These are phyloP conservation scores for Narcine bancroftii DNA, from an alignment of 2,113 vertebrate genomes.

Conservation along the genomic window DNA sequence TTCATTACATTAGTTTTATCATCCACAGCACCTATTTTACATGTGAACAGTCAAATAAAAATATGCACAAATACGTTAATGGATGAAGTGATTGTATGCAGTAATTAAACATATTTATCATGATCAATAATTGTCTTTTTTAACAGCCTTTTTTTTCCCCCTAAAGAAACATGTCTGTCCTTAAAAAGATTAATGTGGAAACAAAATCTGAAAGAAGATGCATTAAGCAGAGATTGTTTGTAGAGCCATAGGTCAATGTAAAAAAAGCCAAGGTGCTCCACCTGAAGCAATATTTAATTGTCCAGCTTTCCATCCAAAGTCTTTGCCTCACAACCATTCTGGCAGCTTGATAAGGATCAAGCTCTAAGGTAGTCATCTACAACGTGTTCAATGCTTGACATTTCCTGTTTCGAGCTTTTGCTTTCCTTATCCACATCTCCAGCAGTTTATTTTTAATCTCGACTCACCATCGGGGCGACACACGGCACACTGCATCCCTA, in stretches of 20 bases:
- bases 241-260: slow-evolving; percentile 27
- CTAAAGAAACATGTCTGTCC: background rate
- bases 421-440: slow-evolving; percentile 27
- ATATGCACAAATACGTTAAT: background rate
- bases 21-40: background rate
- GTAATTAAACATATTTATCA: slow-evolving; percentile 17
- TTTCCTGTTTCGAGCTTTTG: slow-evolving; percentile 31
- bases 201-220: slow-evolving; percentile 31
- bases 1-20: background rate
- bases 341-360: slow-evolving; percentile 30
- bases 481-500: slow-evolving; percentile 20
- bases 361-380: slow-evolving; percentile 31
- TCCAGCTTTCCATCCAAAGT: slow-evolving; percentile 20
- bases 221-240: background rate
- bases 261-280: slow-evolving; percentile 25
- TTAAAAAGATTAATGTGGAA: background rate
- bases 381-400: slow-evolving; percentile 29
- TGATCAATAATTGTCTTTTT: background rate
- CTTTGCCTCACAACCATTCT: background rate
- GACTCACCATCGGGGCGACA: background rate
- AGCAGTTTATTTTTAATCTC: slow-evolving; percentile 21
- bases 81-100: background rate
- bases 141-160: background rate
- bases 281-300: slow-evolving; percentile 33
- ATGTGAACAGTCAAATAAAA: background rate